Conservation (phyloP, 2,888 invertebrate species). For the Cepaea hortensis region DNA sequence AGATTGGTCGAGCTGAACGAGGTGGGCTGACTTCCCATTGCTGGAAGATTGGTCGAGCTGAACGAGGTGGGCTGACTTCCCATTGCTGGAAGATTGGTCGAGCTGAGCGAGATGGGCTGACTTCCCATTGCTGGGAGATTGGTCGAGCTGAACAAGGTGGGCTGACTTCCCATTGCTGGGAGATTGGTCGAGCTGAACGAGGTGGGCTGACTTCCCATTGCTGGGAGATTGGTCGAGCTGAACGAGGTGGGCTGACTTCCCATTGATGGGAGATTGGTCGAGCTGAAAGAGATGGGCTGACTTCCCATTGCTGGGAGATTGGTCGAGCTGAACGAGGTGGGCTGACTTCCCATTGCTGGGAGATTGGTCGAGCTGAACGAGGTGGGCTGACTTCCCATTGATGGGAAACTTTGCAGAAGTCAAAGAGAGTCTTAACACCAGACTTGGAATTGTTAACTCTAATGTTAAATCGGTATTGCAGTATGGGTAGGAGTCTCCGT, state of each 20-base stretch:
- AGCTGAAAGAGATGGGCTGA: constrained; percentile 77
- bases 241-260: too few relatives aligned
- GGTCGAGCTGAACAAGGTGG: constrained; percentile 79
- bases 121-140: too few relatives aligned
- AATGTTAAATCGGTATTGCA: too few relatives aligned
- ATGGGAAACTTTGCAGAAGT: too few relatives aligned
- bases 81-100: too few relatives aligned
- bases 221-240: too few relatives aligned
- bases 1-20: constrained; percentile 78
- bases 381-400: constrained; percentile 77
- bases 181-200: constrained; percentile 78
- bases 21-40: constrained; percentile 77
- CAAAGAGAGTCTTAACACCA: too few relatives aligned
- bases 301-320: constrained; percentile 76
- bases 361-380: constrained; percentile 78
- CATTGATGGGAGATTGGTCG: constrained; percentile 79
- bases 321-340: too few relatives aligned
- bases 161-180: constrained; percentile 75
- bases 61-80: constrained; percentile 77
- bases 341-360: too few relatives aligned
- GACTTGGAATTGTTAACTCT: too few relatives aligned
- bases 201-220: constrained; percentile 77
- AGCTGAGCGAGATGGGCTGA: too few relatives aligned
- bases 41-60: constrained; percentile 79
- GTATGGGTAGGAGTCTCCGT: too few relatives aligned